Conservation (phyloP, 2,888 invertebrate genomes). For the Nomada hirtipes region DNA sequence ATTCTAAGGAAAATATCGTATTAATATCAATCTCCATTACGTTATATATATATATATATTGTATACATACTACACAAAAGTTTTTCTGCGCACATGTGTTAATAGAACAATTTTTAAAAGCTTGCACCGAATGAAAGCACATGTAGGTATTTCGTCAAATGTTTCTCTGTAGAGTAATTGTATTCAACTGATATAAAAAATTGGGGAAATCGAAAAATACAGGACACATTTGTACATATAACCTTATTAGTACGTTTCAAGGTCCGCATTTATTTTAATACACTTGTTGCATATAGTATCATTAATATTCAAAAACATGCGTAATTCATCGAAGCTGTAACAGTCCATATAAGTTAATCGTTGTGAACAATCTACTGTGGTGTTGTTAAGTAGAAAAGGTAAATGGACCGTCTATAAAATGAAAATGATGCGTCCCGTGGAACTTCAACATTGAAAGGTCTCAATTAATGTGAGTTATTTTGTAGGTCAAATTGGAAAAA, state of each 20-base stretch:
- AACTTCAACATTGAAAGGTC: not conserved
- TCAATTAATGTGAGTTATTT: constrained; percentile 3
- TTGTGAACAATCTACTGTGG: not conserved
- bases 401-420: not conserved
- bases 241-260: constrained; percentile 43
- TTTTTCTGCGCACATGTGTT: too few species aligned
- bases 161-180: not conserved
- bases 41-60: not conserved
- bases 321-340: constrained; percentile 15
- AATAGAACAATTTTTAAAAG: too few species aligned
- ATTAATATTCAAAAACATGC: constrained; percentile 25
- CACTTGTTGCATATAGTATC: not conserved
- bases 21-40: constrained; percentile 5
- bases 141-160: too few species aligned
- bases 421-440: not conserved
- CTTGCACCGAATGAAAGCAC: too few species aligned
- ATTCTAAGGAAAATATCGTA: constrained; percentile 12
- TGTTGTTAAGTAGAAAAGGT: not conserved
- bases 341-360: constrained; percentile 23
- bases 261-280: constrained; percentile 49
- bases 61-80: not conserved
- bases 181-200: not conserved
- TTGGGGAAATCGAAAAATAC: not conserved
- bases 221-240: constrained; percentile 11
- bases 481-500: constrained; percentile 52